These are phyloP conservation scores for Tupiocoris notatus DNA, from an alignment of 2,888 invertebrate species.

Conservation along the genomic window DNA sequence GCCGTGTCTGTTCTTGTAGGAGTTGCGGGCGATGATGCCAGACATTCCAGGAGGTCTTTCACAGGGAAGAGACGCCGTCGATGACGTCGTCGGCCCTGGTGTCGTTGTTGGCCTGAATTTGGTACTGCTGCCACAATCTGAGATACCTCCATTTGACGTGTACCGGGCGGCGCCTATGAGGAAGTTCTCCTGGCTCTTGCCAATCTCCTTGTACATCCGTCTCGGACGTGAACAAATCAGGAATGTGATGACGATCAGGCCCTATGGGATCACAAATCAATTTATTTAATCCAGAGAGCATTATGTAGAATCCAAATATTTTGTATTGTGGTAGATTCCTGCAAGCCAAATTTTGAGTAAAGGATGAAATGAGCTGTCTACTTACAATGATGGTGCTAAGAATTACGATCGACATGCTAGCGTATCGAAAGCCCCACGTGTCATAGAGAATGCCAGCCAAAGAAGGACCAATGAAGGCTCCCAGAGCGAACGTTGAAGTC, in stretches of 20 bases:
- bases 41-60: slow-evolving; percentile 73
- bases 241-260: slow-evolving; percentile 54
- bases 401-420: slow-evolving; percentile 68
- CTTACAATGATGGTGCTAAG: slow-evolving; percentile 67
- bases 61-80: slow-evolving; percentile 40
- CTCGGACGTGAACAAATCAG: slow-evolving; percentile 53
- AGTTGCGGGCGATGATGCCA: slow-evolving; percentile 72
- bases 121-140: slow-evolving; percentile 31
- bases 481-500: slow-evolving; percentile 86
- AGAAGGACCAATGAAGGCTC: slow-evolving; percentile 81
- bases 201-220: slow-evolving; percentile 54
- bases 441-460: slow-evolving; percentile 73
- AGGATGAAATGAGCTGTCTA: too few species aligned
- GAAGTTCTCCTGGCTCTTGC: slow-evolving; percentile 51
- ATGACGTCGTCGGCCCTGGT: slow-evolving; percentile 21
- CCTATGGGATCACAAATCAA: slow-evolving; percentile 53
- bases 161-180: slow-evolving; percentile 22
- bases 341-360: too few species aligned
- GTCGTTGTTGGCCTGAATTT: neutral
- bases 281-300: too few species aligned
- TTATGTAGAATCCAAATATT: too few species aligned
- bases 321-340: too few species aligned
- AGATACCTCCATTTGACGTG: slow-evolving; percentile 33
- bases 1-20: slow-evolving; percentile 65
- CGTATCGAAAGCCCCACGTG: slow-evolving; percentile 67